phyloP scores from a whole-genome alignment of 2,113 vertebrate genomes.

The Sinocyclocheilus maitianheensis region DNA sequence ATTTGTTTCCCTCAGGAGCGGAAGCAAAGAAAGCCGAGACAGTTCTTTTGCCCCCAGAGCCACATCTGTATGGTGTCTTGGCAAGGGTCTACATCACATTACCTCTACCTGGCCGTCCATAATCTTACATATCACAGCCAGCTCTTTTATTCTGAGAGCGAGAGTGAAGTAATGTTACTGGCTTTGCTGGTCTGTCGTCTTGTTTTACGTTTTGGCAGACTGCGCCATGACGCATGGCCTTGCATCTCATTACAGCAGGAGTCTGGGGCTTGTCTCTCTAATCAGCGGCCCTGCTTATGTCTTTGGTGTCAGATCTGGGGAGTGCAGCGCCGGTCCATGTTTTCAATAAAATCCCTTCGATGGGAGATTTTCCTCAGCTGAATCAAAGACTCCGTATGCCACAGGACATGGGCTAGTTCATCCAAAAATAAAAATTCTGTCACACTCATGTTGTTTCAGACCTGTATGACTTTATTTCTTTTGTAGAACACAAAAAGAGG shows the following conservation, averaged over 20 bases:
- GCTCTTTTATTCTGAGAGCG: conserved; percentile 5
- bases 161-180: conserved; percentile 32
- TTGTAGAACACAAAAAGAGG: background rate
- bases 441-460: background rate
- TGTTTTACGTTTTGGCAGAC: conserved; percentile 58
- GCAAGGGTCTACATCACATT: conserved; percentile 23
- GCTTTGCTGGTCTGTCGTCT: conserved; percentile 43
- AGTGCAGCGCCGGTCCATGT: conserved; percentile 52
- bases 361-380: conserved; percentile 47
- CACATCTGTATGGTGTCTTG: conserved; percentile 28
- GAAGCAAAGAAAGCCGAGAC: conserved; percentile 28
- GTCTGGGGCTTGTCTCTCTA: conserved; percentile 63
- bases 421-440: background rate
- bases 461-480: background rate
- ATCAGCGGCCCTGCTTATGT: conserved; percentile 52
- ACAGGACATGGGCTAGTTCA: conserved; percentile 24
- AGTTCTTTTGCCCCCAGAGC: conserved; percentile 9
- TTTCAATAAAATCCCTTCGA: conserved; percentile 59
- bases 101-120: conserved; percentile 11
- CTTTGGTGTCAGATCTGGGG: conserved; percentile 54
- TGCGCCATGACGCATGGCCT: conserved; percentile 53
- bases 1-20: conserved; percentile 26
- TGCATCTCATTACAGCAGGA: conserved; percentile 59
- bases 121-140: conserved; percentile 33
- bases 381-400: conserved; percentile 59